Evolutionary conservation across 2,113 vertebrate species (phyloP), one percentile per base, ranked within the genome.

Genomic region (Caranx ignobilis): DNA sequence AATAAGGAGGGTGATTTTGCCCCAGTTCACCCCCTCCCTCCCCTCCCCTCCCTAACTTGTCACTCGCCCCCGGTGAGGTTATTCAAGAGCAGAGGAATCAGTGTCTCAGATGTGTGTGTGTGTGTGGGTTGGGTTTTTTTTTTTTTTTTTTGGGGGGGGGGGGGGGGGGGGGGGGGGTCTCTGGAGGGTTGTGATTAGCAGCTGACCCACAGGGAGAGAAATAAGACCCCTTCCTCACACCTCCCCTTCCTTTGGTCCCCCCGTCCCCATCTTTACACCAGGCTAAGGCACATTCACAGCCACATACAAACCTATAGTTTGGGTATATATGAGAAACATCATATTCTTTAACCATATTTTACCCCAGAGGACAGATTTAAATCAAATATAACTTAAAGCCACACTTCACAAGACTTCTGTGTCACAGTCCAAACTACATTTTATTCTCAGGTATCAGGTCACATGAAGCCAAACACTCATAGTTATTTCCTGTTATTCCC

Each of bases 141-240:
- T 45, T 61, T 66, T 11, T 41, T 41, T 41, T 41, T 7, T 7
- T 5, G 37, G 37, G 69, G 73, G 41, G 62, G 72, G 59, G 77
- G 69, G 69, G 59, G 67, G 43, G 59, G 80, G 77, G 64, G 64
- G 66, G 69, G 31, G 56, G 41, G 52, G 77, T 97, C 98, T 97
- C 96, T 75, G 91, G 96, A 97, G 97, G 96, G 94, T 97, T 97
- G 96, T 97, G 97, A 98, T 98, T 98, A 98, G 97, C 96, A 96
- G 97, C 96, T 98, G 96, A 99, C 96, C 97, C 97, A 96, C 95
- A 94, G 97, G 97, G 96, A 96, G 95, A 95, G 94, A 95, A 96
- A 89, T 77, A 63, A 85, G 81, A 88, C 68, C 63, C 43, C 77
- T 75, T 84, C 65, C 73, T 62, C 74, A 74, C 65, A 59, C 71